Evolutionary conservation across 1,140 invertebrate species (phyloP).

Genomic region (Drosophila quadrilineata): DNA sequence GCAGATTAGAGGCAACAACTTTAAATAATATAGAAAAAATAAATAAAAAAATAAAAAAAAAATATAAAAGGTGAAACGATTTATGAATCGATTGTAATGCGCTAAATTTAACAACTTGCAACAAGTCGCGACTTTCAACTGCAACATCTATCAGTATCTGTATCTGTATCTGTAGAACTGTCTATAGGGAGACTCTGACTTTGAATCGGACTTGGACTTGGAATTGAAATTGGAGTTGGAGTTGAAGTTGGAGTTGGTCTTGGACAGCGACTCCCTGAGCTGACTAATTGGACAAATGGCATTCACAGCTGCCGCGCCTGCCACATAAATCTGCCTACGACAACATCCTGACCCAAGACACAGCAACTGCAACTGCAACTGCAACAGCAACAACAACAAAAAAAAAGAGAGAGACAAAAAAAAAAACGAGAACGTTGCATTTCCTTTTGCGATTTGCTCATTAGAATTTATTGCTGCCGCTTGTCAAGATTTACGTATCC

Average conservation of each 20-base stretch:
- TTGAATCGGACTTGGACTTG: neutral
- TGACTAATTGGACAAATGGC: conserved; percentile 78
- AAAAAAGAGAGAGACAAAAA: neutral
- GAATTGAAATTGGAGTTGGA: conserved; percentile 12
- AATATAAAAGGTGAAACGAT: conserved; percentile 53
- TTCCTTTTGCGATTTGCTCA: conserved; percentile 78
- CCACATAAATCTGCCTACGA: conserved; percentile 71
- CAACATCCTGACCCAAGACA: conserved; percentile 60
- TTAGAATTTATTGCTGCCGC: conserved; percentile 77
- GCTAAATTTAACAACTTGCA: conserved; percentile 78
- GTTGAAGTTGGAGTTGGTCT: conserved; percentile 16
- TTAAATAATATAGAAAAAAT: too few species aligned
- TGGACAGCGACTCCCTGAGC: conserved; percentile 34
- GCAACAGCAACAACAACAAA: neutral
- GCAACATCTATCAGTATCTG: neutral
- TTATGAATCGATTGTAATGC: conserved; percentile 74
- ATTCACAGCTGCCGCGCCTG: conserved; percentile 74
- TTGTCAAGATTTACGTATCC: conserved; percentile 79
- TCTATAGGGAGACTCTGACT: neutral
- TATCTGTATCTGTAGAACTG: neutral
- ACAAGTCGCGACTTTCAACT: conserved; percentile 2
- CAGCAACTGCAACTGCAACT: neutral
- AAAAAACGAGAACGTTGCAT: conserved; percentile 54
- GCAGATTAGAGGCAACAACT: conserved; percentile 53
- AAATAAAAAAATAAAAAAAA: too few species aligned